A percentile compares a stretch with the other conserved stretches of the same genome.
Evolutionary conservation across 2,113 vertebrate species (phyloP).

Genomic region (Tympanuchus pallidicinctus): DNA sequence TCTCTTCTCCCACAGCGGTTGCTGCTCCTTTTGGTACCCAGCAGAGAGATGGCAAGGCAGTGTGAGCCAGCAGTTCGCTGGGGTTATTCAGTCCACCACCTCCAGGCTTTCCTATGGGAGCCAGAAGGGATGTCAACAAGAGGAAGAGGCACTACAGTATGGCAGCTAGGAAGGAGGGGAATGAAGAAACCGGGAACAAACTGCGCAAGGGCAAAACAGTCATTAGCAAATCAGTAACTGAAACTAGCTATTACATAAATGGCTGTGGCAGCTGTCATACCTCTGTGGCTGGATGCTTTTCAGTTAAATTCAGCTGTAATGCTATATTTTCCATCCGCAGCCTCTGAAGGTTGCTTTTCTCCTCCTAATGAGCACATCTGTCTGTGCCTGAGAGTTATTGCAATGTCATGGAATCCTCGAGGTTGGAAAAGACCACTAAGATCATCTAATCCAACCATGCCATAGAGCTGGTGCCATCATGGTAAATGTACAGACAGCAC

Average conservation of each 20-base stretch:
- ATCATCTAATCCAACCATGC: no score
- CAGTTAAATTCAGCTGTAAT: neutral
- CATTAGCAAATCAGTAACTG: constrained; percentile 56
- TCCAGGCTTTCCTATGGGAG: neutral
- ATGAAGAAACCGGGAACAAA: constrained; percentile 42
- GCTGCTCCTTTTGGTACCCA: neutral
- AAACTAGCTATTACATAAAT: constrained; percentile 20
- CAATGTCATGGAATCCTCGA: neutral
- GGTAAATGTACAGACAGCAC: neutral
- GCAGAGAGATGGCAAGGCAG: neutral
- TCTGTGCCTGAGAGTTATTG: neutral
- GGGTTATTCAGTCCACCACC: neutral
- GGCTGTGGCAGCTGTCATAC: neutral
- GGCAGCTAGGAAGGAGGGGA: constrained; percentile 34
- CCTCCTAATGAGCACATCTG: no score
- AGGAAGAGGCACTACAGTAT: neutral
- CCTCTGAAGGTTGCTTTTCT: neutral
- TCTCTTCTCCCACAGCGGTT: neutral
- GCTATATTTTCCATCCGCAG: neutral
- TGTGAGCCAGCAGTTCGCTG: neutral
- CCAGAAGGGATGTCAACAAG: constrained; percentile 14
- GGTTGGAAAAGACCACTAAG: no score
- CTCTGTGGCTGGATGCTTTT: neutral
- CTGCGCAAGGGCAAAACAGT: constrained; percentile 49
- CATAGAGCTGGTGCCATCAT: neutral